Base-by-base conservation (phyloP, 2,888 invertebrate genomes). In the Auanema freiburgensis region DNA sequence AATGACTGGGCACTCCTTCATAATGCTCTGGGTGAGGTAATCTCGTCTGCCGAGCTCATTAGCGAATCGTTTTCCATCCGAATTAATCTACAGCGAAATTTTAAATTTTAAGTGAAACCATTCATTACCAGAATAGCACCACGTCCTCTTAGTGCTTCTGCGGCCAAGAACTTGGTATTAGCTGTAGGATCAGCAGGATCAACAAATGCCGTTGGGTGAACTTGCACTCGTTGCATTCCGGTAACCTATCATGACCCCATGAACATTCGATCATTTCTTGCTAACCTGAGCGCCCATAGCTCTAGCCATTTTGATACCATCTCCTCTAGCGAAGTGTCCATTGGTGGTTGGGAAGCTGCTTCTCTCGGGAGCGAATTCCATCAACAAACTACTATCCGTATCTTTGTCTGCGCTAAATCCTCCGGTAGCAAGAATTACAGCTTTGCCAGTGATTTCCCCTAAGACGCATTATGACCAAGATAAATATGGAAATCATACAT, bases 131-230 rank as follows among this genome's bases (percentile, higher is more conserved):
- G 61, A 23, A 83, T 55, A 6, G 80, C 80, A 33, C 83, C 83
- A 58, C 80, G 81, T 57, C 83, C 83, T 12, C 83, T 65, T 18
- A 83, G 67, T 21, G 83, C 83, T 55, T 83, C 83, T 12, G 83
- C 83, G 0, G 83, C 83, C 44, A 83, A 66, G 66, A 83, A 83
- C 59, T 83, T 83, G 3, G 83, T 84, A 16, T 46, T 54, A 2
- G 71, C 81, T 1, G 49, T 54, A 11, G 83, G 83, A 3, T 74
- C 69, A 24, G 79, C 79, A 5, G 83, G 82, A 56, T 83, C 83
- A 18, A 83, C 71, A 62, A 83, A 83, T 0, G 80, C 79, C 0
- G 81, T 81, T 14, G 81, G 81, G 58, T 83, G 81, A 21, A 83
- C 67, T 63, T 79, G 81, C 43, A 83, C 79, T 8, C 72, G 52